Evolutionary conservation across 1,140 invertebrate species (phyloP).

Genomic region (Habropoda laboriosa): DNA sequence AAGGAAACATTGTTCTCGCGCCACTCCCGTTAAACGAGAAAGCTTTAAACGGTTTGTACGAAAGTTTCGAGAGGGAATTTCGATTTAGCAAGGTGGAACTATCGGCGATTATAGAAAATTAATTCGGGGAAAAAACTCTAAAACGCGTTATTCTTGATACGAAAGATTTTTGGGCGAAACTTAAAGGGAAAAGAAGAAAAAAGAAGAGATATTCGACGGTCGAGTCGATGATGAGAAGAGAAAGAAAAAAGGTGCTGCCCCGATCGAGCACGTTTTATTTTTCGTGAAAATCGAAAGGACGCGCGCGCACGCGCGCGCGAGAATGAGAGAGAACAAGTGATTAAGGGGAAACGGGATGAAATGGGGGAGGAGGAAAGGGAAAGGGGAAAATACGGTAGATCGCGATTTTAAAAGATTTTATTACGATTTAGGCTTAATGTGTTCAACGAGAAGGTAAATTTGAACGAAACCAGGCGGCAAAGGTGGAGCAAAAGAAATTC

Average conservation of each 20-base stretch:
- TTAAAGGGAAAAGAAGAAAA: too few relatives aligned
- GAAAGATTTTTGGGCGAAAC: slow-evolving; percentile 79
- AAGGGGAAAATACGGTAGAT: slow-evolving; percentile 29
- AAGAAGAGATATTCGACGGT: slow-evolving; percentile 20
- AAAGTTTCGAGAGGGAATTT: slow-evolving; percentile 13
- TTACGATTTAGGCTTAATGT: slow-evolving; percentile 73
- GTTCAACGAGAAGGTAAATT: slow-evolving; percentile 70
- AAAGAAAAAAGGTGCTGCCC: background rate
- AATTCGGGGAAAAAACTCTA: slow-evolving; percentile 47
- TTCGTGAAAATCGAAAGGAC: slow-evolving; percentile 55
- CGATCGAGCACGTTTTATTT: slow-evolving; percentile 31
- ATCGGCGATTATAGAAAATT: slow-evolving; percentile 56
- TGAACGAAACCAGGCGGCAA: slow-evolving; percentile 39
- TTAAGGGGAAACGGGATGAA: slow-evolving; percentile 2
- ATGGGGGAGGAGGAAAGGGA: background rate
- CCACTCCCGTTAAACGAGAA: slow-evolving; percentile 41
- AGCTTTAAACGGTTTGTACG: slow-evolving; percentile 34
- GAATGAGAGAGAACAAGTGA: slow-evolving; percentile 25
- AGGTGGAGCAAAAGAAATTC: slow-evolving; percentile 48
- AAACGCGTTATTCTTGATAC: slow-evolving; percentile 82
- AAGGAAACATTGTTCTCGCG: slow-evolving; percentile 53
- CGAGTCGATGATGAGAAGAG: background rate
- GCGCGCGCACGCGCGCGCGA: too few relatives aligned
- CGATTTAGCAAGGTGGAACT: slow-evolving; percentile 33
- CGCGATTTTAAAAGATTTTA: slow-evolving; percentile 67